Evolutionary conservation across 2,888 invertebrate genomes (phyloP).

Genomic region (Athalia cordata): DNA sequence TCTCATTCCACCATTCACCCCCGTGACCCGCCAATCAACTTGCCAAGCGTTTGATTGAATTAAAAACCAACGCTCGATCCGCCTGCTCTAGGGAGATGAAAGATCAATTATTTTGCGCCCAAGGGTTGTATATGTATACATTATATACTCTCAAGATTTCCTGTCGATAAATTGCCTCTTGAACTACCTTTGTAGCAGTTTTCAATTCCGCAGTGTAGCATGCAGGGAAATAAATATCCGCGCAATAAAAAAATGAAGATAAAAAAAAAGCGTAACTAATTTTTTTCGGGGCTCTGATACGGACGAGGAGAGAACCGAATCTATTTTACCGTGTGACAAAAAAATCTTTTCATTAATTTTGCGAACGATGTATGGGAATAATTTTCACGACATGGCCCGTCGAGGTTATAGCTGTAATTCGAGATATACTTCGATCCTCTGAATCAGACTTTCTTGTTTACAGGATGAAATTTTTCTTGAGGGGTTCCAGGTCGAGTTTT

Average conservation of each 20-base stretch:
- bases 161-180: constrained; percentile 30
- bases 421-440: not conserved
- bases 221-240: not conserved
- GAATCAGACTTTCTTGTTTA: constrained; percentile 41
- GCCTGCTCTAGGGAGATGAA: constrained; percentile 9
- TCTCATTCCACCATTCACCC: constrained; percentile 29
- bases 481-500: constrained; percentile 29
- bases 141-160: constrained; percentile 30
- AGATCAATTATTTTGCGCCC: constrained; percentile 43
- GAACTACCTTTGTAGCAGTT: not conserved
- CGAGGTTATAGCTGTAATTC: not conserved
- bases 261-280: not conserved
- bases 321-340: not conserved
- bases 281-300: not conserved
- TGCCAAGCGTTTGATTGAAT: constrained; percentile 44
- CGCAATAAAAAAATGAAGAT: not conserved
- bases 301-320: not conserved
- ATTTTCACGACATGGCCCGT: no score
- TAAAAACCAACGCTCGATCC: constrained; percentile 37
- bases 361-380: no score
- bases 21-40: constrained; percentile 42
- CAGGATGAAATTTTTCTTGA: constrained; percentile 37
- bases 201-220: not conserved
- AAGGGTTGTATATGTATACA: constrained; percentile 1
- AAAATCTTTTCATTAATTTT: constrained; percentile 1